These are phyloP conservation scores for Pyralis farinalis DNA, from an alignment of 2,888 invertebrate species.

Conservation along the genomic window DNA sequence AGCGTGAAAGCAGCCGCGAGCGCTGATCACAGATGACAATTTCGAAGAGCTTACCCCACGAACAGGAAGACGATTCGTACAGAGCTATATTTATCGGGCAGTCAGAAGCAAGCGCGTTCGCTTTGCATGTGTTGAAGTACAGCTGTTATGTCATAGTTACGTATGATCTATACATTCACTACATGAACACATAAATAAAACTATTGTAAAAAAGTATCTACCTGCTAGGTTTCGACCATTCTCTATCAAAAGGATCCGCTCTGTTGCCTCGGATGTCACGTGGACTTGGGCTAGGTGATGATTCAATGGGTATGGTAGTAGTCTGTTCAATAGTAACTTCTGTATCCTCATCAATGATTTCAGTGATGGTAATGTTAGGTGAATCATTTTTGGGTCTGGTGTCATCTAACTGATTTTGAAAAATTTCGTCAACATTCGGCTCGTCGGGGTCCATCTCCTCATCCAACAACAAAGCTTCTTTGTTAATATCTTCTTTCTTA, in stretches of 20 bases:
- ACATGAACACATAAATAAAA: constrained; percentile 22
- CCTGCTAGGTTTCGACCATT: constrained; percentile 77
- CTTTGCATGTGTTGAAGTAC: constrained; percentile 65
- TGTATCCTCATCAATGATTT: constrained; percentile 64
- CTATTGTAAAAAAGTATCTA: constrained; percentile 34
- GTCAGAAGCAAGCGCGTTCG: constrained; percentile 72
- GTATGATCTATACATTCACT: constrained; percentile 30
- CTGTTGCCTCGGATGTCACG: constrained; percentile 42
- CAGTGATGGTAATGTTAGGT: constrained; percentile 73
- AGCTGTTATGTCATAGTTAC: constrained; percentile 66
- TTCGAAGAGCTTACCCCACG: constrained; percentile 74
- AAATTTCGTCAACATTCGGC: constrained; percentile 67
- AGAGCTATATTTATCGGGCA: constrained; percentile 72
- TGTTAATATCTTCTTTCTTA: constrained; percentile 48
- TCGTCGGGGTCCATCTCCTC: constrained; percentile 66
- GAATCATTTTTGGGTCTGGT: constrained; percentile 52
- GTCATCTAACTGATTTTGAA: constrained; percentile 64
- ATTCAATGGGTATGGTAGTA: constrained; percentile 55
- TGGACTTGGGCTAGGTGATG: constrained; percentile 68
- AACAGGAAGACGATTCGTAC: constrained; percentile 66
- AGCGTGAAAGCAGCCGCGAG: constrained; percentile 73
- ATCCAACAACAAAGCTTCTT: constrained; percentile 57
- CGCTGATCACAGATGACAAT: constrained; percentile 76
- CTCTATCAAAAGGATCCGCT: constrained; percentile 45
- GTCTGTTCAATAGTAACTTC: constrained; percentile 45